phyloP scores from a whole-genome alignment of 2,888 invertebrate species.

The Bruchidius siliquastri region DNA sequence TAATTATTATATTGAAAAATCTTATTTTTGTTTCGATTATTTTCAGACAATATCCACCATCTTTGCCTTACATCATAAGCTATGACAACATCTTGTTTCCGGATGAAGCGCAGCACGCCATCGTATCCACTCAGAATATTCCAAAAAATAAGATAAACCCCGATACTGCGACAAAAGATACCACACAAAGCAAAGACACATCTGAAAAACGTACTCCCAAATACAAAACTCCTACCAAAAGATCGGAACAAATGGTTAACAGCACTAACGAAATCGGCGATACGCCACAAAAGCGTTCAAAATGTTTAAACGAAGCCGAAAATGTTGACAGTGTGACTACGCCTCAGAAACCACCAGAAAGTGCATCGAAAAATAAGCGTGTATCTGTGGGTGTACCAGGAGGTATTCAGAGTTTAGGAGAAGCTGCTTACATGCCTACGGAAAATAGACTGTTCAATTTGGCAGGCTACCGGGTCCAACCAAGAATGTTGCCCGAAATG shows the following conservation, averaged over 20 bases:
- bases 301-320: not conserved
- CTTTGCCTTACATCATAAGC: slow-evolving; percentile 26
- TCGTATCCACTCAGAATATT: not conserved
- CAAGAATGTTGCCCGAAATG: not conserved
- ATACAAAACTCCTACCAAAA: not conserved
- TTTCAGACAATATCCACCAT: slow-evolving; percentile 26
- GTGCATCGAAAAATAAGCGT: not conserved
- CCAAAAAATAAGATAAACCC: not conserved
- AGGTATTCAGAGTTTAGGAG: not conserved
- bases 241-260: not conserved
- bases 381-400: not conserved
- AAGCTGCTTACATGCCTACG: not conserved
- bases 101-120: not conserved
- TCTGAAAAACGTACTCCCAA: not conserved
- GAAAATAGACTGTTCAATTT: not conserved
- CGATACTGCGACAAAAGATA: not conserved
- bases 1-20: too few relatives aligned
- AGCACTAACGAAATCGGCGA: not conserved
- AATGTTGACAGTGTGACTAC: not conserved
- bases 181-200: not conserved
- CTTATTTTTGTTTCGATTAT: not conserved
- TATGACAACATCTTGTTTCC: slow-evolving; percentile 21
- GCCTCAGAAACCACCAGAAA: not conserved
- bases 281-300: not conserved
- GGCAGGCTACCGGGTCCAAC: not conserved